Conservation (phyloP, 1,140 invertebrate species). For the Pteromalus puparum region DNA sequence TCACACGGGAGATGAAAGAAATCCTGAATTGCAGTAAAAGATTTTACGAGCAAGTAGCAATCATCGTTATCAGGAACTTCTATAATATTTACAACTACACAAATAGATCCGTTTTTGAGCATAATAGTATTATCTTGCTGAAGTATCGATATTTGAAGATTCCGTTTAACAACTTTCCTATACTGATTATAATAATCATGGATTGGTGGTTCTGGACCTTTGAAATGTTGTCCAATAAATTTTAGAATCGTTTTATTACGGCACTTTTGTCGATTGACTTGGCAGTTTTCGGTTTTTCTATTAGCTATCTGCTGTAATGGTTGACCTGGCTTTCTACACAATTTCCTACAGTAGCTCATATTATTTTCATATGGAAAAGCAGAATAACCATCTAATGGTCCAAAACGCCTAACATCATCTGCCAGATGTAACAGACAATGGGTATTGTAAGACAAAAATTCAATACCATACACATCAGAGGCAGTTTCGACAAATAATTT, state of each 20-base stretch:
- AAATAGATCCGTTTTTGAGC: neutral
- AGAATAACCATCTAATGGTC: conserved; percentile 45
- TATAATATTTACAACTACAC: neutral
- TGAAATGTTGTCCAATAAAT: neutral
- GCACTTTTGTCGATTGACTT: neutral
- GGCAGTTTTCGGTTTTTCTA: conserved; percentile 19
- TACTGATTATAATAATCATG: neutral
- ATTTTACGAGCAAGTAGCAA: neutral
- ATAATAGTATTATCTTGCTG: neutral
- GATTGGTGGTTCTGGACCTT: neutral
- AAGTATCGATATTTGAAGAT: neutral
- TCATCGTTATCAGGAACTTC: neutral
- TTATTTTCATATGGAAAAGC: conserved; percentile 59
- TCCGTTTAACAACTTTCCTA: neutral
- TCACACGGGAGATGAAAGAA: neutral
- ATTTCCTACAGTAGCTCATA: conserved; percentile 55
- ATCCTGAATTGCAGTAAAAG: neutral
- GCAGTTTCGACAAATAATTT: conserved; percentile 48
- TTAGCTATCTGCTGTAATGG: conserved; percentile 53
- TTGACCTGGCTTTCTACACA: conserved; percentile 32
- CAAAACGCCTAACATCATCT: conserved; percentile 56
- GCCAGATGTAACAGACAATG: conserved; percentile 56
- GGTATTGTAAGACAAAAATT: conserved; percentile 55
- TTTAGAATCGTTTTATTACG: neutral
- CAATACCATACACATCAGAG: conserved; percentile 44